Evolutionary conservation across 2,797 vertebrate genomes (phyloP).

Genomic region (Sciurus carolinensis): DNA sequence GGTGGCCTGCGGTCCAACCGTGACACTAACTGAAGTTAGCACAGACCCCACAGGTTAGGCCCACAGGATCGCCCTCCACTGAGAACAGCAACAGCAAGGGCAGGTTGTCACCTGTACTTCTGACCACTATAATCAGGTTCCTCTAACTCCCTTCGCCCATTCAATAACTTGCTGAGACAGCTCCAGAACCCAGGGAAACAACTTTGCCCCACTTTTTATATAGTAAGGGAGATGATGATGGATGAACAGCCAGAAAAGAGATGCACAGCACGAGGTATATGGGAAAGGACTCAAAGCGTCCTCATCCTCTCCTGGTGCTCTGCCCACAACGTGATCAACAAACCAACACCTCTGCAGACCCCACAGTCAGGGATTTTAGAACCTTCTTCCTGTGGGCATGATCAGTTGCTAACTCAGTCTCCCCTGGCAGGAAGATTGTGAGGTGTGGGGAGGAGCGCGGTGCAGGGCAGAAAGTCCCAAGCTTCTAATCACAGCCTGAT

Average conservation of each 20-base stretch:
- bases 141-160: not conserved
- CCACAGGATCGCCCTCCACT: not conserved
- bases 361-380: not conserved
- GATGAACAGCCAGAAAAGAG: not conserved
- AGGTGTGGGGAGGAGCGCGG: too few relatives aligned
- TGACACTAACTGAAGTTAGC: not conserved
- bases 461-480: not conserved
- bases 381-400: not conserved
- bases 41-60: not conserved
- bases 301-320: not conserved
- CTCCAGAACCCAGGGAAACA: not conserved
- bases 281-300: not conserved
- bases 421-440: not conserved
- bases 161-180: not conserved
- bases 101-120: not conserved
- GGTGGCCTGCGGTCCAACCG: not conserved
- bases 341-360: not conserved
- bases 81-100: not conserved
- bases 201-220: not conserved
- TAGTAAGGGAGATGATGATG: too few relatives aligned
- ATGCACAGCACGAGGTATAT: not conserved
- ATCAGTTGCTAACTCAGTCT: too few relatives aligned
- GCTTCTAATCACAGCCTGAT: not conserved
- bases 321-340: not conserved
- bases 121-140: not conserved